These are phyloP conservation scores for Lymantria dispar DNA, from an alignment of 2,888 invertebrate species.

Conservation along the genomic window DNA sequence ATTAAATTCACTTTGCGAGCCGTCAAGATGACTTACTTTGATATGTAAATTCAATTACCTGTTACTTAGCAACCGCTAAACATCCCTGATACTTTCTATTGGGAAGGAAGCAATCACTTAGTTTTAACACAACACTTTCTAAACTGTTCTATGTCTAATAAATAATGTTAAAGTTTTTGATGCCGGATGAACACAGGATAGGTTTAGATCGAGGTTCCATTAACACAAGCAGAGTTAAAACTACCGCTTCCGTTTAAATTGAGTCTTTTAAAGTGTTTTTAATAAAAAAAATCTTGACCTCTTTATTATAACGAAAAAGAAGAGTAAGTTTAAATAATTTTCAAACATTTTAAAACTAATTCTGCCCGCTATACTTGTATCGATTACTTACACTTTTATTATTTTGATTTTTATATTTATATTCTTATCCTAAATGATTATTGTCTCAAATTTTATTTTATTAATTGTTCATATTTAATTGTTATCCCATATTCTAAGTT, in stretches of 20 bases:
- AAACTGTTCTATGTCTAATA: slow-evolving; percentile 26
- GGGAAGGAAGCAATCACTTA: slow-evolving; percentile 50
- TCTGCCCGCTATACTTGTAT: no score
- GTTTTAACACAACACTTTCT: slow-evolving; percentile 38
- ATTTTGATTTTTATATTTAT: no score
- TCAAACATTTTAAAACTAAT: no score
- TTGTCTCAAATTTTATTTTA: no score
- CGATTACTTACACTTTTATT: no score
- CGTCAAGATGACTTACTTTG: slow-evolving; percentile 30
- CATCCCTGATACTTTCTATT: slow-evolving; percentile 47
- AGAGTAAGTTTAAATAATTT: no score
- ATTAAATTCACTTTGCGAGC: slow-evolving; percentile 17
- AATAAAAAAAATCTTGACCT: neutral
- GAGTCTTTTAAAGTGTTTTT: neutral
- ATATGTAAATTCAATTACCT: slow-evolving; percentile 33
- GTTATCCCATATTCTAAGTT: no score
- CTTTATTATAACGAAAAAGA: no score
- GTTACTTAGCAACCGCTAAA: slow-evolving; percentile 11
- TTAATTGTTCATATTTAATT: no score
- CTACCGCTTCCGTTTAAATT: neutral
- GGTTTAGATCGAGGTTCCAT: neutral
- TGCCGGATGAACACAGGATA: slow-evolving; percentile 20
- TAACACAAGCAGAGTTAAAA: neutral
- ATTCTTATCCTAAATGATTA: no score
- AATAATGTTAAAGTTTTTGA: slow-evolving; percentile 13